phyloP scores from a whole-genome alignment of 2,888 invertebrate species.

The Protonemura montana region DNA sequence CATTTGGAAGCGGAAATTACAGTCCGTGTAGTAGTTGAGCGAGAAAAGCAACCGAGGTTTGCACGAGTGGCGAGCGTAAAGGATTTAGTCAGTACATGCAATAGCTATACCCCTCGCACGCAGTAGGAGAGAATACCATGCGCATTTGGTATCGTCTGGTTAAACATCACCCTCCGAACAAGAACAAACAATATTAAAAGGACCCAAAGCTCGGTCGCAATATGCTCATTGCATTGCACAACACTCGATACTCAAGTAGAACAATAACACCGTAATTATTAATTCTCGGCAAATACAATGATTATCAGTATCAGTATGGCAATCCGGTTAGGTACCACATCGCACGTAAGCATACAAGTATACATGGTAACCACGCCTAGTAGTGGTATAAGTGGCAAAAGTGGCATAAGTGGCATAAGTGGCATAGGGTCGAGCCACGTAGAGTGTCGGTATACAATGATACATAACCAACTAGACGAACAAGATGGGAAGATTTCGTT shows the following conservation, averaged over 20 bases:
- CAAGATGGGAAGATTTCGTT: background rate
- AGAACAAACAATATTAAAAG: slow-evolving; percentile 31
- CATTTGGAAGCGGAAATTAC: slow-evolving; percentile 50
- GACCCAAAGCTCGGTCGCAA: background rate
- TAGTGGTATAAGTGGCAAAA: too few species aligned
- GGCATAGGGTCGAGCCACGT: background rate
- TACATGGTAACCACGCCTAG: too few species aligned
- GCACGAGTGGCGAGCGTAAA: background rate
- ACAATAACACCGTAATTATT: slow-evolving; percentile 25
- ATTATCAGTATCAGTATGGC: background rate
- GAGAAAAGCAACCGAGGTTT: background rate
- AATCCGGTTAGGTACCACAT: background rate
- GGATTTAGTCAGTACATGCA: background rate
- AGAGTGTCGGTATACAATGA: too few species aligned
- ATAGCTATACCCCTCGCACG: too few species aligned
- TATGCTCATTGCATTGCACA: background rate
- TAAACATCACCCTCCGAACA: background rate
- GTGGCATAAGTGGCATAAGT: background rate
- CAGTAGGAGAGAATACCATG: background rate
- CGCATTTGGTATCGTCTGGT: background rate
- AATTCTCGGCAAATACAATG: slow-evolving; percentile 16
- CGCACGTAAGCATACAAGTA: too few species aligned
- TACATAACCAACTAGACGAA: background rate
- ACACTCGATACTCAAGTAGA: background rate
- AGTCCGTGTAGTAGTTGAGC: slow-evolving; percentile 17